Conservation (phyloP, 2,888 invertebrate species). For the Tenthredo notha region DNA sequence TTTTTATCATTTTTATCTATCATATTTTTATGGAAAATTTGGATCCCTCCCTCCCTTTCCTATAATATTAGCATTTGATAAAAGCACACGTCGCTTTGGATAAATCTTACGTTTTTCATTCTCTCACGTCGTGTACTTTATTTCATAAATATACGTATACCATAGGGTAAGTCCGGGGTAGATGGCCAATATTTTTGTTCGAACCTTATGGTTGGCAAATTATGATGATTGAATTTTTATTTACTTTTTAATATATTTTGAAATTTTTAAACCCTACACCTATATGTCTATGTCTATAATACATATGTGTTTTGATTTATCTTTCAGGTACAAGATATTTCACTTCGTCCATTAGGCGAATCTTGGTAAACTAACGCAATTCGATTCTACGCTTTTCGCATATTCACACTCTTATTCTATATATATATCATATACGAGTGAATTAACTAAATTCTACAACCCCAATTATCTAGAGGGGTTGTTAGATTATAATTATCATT, state of each 20-base stretch:
- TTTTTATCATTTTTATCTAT: neutral
- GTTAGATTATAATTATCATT: neutral
- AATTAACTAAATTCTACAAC: neutral
- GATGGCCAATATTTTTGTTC: too few relatives aligned
- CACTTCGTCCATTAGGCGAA: constrained; percentile 70
- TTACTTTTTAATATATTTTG: too few relatives aligned
- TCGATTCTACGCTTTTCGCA: neutral
- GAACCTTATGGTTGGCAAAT: too few relatives aligned
- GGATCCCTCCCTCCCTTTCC: neutral
- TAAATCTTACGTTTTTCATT: neutral
- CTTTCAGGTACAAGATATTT: constrained; percentile 69
- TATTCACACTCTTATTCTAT: neutral
- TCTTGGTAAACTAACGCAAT: constrained; percentile 64
- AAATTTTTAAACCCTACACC: too few relatives aligned
- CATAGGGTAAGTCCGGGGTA: too few relatives aligned
- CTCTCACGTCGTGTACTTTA: neutral
- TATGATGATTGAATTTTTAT: too few relatives aligned
- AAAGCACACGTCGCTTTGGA: neutral
- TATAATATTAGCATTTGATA: neutral
- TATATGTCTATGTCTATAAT: neutral
- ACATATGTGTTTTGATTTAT: constrained; percentile 15
- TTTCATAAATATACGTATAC: neutral
- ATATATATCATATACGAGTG: neutral
- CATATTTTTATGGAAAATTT: neutral
- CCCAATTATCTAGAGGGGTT: neutral